Evolutionary conservation across 2,797 vertebrate species (phyloP).

Genomic region (Tympanoctomys barrerae): DNA sequence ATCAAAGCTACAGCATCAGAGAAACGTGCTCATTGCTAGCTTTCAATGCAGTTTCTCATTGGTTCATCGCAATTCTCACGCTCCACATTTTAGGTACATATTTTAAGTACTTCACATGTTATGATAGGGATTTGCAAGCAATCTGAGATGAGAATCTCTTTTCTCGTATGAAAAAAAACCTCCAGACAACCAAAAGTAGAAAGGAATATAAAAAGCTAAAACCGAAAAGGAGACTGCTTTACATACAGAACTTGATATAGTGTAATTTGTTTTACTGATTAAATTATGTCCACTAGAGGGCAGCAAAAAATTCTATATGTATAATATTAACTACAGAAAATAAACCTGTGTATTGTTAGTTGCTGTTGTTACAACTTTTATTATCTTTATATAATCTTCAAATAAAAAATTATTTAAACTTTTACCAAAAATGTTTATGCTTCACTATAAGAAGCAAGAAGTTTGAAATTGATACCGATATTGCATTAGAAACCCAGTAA

Average conservation of each 20-base stretch:
- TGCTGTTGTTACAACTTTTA: background rate
- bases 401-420: background rate
- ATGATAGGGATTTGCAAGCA: background rate
- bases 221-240: background rate
- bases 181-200: conserved; percentile 24
- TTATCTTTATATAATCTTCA: conserved; percentile 14
- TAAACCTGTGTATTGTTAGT: background rate
- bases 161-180: background rate
- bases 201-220: conserved; percentile 32
- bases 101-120: background rate
- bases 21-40: background rate
- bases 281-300: conserved; percentile 75
- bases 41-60: background rate
- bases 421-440: background rate
- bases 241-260: background rate
- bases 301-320: conserved; percentile 68
- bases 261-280: background rate
- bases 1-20: background rate
- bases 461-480: background rate
- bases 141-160: background rate
- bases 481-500: background rate
- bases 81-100: background rate
- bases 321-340: conserved; percentile 18
- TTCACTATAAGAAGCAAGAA: conserved; percentile 9
- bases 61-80: background rate